Evolutionary conservation across 2,888 invertebrate genomes (phyloP), one percentile per base, ranked within the genome.

Genomic region (Phengaris arion): DNA sequence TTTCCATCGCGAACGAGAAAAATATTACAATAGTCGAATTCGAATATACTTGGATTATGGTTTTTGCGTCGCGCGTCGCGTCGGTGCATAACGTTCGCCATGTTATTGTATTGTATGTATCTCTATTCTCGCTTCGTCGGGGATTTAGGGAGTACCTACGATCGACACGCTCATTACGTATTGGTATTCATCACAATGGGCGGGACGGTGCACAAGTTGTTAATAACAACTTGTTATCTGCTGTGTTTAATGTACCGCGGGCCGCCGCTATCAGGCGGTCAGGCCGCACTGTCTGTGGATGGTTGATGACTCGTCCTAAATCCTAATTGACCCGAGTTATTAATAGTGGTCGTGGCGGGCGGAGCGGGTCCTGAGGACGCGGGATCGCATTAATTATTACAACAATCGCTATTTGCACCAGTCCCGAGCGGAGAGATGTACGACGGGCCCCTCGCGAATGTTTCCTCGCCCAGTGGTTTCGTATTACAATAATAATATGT

Each of bases 271-370:
- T 64, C 64, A 35, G 64, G 12, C 10, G 10, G 22, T 64, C 64
- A 35, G 64, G 12, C 10, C 35, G 22, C 59, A 59, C 59, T 12
- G 15, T 64, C 64, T 22, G 59, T 22, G 10, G 12, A 64, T 64
- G 35, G 64, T 64, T 64, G 64, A 12, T 12, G 64, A 64, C 64
- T 35, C 35, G 35, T 35, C 35, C 64, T 64, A 64, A 64, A 12
- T 35, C 35, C 64, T 64, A 64, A 64, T 64, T 64, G 64, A 45
- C 64, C 64, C 64, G 64, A 45, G 64, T 64, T 64, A 64, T 64
- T 64, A 64, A 64, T 64, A 64, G 64, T 15, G 22, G 22, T 35
- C 7, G 35, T 13, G 45, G 22, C 59, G 9, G 59, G 35, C 59
- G 59, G 59, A 10, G 59, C 10, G 64, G 35, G 10, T 10, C 2